phyloP scores from a whole-genome alignment of 2,113 vertebrate species.

The Callionymus lyra region DNA sequence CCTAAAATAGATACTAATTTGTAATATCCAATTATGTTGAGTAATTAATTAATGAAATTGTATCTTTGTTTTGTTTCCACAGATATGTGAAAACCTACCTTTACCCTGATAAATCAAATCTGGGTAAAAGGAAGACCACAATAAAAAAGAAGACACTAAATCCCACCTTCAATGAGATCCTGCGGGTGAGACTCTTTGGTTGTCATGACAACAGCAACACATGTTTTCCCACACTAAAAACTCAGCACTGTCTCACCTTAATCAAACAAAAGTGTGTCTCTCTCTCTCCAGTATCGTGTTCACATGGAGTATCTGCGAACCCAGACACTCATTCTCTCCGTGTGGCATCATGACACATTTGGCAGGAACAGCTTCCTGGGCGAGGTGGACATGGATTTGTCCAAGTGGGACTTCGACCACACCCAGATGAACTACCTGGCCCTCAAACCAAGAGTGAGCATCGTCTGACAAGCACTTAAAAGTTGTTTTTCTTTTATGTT shows the following conservation, averaged over 20 bases:
- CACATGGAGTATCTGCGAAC: constrained; percentile 72
- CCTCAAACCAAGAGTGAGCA: constrained; percentile 78
- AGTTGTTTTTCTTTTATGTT: constrained; percentile 1
- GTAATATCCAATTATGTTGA: no score
- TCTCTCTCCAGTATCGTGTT: constrained; percentile 78
- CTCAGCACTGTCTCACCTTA: background rate
- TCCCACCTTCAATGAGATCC: constrained; percentile 90
- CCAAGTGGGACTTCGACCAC: constrained; percentile 83
- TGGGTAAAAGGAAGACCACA: constrained; percentile 91
- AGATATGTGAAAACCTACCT: constrained; percentile 95
- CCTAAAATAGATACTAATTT: no score
- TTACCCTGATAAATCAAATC: constrained; percentile 80
- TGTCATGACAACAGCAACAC: background rate
- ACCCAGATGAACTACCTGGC: constrained; percentile 79
- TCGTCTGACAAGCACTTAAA: constrained; percentile 11
- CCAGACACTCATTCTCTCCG: constrained; percentile 84
- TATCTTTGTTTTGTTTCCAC: background rate
- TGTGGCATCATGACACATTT: constrained; percentile 94
- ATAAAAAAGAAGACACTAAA: constrained; percentile 91
- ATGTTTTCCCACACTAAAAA: constrained; percentile 16
- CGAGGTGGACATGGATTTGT: constrained; percentile 86
- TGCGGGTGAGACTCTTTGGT: constrained; percentile 68
- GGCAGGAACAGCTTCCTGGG: constrained; percentile 92
- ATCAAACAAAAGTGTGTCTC: constrained; percentile 18
- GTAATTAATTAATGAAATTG: no score